A percentile compares a stretch with the other conserved stretches of the same genome.
Evolutionary conservation across 2,888 invertebrate genomes (phyloP).

Genomic region (Tetragonula carbonaria): DNA sequence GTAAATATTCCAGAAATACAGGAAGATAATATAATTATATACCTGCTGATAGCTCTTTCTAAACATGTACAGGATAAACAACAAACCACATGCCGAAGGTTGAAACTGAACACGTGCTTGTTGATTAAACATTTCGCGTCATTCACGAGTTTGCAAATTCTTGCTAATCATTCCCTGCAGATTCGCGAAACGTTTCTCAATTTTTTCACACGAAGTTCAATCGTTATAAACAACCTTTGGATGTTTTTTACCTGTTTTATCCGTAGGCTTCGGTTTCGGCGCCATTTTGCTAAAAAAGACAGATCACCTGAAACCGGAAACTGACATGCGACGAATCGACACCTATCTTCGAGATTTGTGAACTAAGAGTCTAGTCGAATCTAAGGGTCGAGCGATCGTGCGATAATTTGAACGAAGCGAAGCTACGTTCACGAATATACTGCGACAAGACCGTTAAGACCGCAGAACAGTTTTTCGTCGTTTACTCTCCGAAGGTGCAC

Average conservation of each 20-base stretch:
- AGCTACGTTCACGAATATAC: too few species aligned
- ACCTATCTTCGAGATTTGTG: too few species aligned
- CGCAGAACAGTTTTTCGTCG: too few species aligned
- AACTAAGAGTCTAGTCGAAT: too few species aligned
- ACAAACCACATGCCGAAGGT: constrained; percentile 56
- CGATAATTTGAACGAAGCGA: too few species aligned
- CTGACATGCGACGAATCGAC: not conserved
- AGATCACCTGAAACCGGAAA: constrained; percentile 55
- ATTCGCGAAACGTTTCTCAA: not conserved
- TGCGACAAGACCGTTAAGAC: too few species aligned
- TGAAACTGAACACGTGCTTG: not conserved
- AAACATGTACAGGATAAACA: not conserved
- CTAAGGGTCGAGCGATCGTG: too few species aligned
- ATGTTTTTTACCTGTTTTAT: constrained; percentile 89
- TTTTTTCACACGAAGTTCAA: not conserved
- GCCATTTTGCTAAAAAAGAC: constrained; percentile 89
- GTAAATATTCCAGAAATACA: not conserved
- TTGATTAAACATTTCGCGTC: not conserved
- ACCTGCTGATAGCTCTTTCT: not conserved
- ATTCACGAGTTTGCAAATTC: not conserved
- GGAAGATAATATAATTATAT: not conserved
- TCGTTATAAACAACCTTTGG: not conserved
- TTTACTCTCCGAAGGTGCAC: too few species aligned
- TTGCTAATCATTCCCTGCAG: not conserved
- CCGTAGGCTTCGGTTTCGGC: constrained; percentile 92